phyloP scores from a whole-genome alignment of 2,113 vertebrate genomes.

The Cottus gobio region DNA sequence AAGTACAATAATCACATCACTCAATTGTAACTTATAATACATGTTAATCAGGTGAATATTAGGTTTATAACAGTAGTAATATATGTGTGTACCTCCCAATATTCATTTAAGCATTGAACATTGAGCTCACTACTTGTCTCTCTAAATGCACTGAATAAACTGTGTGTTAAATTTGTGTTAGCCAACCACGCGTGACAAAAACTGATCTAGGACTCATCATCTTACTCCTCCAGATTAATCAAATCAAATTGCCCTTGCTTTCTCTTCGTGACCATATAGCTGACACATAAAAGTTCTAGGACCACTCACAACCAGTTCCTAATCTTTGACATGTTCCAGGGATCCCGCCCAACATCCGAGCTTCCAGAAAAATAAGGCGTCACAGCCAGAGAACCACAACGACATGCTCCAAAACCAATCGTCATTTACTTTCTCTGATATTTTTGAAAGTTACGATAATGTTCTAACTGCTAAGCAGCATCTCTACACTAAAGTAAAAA shows the following conservation, averaged over 20 bases:
- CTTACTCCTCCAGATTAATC: neutral
- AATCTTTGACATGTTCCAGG: conserved; percentile 49
- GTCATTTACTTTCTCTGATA: conserved; percentile 27
- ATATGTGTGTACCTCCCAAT: no score
- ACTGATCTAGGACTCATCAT: neutral
- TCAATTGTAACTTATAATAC: neutral
- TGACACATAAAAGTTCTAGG: conserved; percentile 28
- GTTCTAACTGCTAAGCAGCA: conserved; percentile 4
- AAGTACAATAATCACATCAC: neutral
- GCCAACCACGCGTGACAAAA: no score
- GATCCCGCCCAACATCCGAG: conserved; percentile 27
- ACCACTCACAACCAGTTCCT: conserved; percentile 36
- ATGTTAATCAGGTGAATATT: neutral
- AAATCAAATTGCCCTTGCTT: neutral
- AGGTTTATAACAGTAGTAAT: neutral
- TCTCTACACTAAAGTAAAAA: conserved; percentile 12
- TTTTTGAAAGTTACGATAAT: conserved; percentile 20
- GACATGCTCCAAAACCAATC: conserved; percentile 39
- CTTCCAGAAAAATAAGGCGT: conserved; percentile 27
- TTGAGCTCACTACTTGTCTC: no score
- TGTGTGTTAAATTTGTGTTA: no score
- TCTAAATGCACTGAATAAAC: no score
- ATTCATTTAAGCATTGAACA: no score
- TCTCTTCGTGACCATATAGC: neutral
- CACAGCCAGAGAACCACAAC: conserved; percentile 12